These are phyloP conservation scores for Rhinoptilus africanus DNA, from an alignment of 2,113 vertebrate genomes.

Conservation along the genomic window DNA sequence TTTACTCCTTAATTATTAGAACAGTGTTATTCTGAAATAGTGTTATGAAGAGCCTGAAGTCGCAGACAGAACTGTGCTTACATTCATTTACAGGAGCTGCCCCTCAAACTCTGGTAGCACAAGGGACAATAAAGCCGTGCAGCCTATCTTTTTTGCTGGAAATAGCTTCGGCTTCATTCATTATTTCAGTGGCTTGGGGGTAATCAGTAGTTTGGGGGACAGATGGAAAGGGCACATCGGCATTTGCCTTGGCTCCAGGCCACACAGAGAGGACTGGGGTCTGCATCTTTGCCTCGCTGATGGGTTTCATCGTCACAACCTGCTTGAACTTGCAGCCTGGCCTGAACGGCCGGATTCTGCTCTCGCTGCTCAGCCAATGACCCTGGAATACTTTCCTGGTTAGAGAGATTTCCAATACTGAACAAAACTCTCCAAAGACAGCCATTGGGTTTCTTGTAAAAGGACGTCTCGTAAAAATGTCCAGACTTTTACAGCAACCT, in stretches of 20 bases:
- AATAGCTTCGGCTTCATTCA: not conserved
- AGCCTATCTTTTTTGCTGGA: not conserved
- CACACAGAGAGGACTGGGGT: not conserved
- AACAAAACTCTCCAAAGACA: not conserved
- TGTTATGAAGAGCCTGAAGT: not conserved
- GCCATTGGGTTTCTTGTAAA: not conserved
- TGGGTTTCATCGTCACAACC: not conserved
- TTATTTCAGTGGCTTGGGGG: not conserved
- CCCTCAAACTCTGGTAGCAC: not conserved
- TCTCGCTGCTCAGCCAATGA: not conserved
- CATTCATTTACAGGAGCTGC: not conserved
- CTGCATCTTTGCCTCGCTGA: not conserved
- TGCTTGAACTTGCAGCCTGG: not conserved
- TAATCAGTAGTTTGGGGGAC: not conserved
- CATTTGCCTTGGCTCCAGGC: not conserved
- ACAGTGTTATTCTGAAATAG: not conserved
- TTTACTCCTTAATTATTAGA: not conserved
- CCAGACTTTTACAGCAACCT: not conserved
- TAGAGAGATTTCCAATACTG: not conserved
- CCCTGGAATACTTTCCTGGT: not conserved
- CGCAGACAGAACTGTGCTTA: not conserved
- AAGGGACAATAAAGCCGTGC: not conserved
- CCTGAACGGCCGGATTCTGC: accelerated
- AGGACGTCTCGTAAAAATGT: not conserved
- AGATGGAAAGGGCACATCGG: not conserved